Base-by-base conservation (phyloP, 1,140 invertebrate species). In the Oreohelix idahoensis region DNA sequence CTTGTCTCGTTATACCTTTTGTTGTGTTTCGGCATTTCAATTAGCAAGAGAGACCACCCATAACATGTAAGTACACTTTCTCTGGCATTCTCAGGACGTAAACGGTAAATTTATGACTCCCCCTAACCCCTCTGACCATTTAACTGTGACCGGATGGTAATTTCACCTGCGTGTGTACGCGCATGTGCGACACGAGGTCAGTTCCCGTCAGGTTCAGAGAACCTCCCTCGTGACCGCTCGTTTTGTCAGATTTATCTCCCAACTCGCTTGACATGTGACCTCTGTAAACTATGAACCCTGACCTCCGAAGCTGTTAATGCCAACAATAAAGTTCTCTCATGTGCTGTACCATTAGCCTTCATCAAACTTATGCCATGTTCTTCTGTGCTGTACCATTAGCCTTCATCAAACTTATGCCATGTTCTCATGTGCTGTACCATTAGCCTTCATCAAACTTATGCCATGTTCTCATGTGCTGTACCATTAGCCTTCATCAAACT, bases 161-260 rank as follows among this genome's bases (percentile, higher is more conserved):
- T 66, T 35, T 66, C 63, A 58, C 53, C 29, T 5, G 29, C 23
- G 11, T 66, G 17, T 66, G 63, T 66, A 32, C 5, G 29, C 63
- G 63, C 63, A 66, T 66, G 63, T n/a, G 63, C 63, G n/a, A 66
- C n/a, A 2, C 63, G 63, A 32, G 29, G 5, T 29, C 63, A 32
- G 63, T 8, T 32, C 32, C 1, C 63, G 5, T 66, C 26, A 23
- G 13, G 53, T 58, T n/a, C 53, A 8, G 26, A 8, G n/a, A 32
- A 11, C 63, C 29, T 66, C 29, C 29, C 29, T 66, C 11, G n/a
- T 17, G n/a, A 17, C 29, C 63, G n/a, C 63, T 66, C 29, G 63
- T 66, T 66, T 32, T 29, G 63, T 29, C 63, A 66, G 63, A 66
- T 66, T 66, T 66, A 66, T 66, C 63, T 66, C 29, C 32, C 63